Evolutionary conservation across 2,113 vertebrate species (phyloP), one percentile per base, ranked within the genome.

Genomic region (Neomonachus schauinslandi): DNA sequence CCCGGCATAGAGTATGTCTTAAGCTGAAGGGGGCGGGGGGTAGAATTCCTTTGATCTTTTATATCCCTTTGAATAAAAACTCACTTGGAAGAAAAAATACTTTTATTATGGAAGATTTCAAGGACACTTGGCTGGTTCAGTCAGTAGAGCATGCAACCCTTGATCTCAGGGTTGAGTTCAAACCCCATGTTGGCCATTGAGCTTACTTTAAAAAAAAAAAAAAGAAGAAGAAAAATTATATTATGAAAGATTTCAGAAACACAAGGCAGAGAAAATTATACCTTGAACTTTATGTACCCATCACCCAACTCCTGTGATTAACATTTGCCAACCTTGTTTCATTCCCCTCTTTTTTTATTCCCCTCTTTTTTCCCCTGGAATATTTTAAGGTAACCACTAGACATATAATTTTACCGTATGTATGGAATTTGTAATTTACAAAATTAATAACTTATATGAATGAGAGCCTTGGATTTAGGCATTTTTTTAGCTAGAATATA

Each of bases 401-500:
- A 84, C 28, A 88, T 83, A 4, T 65, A 86, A 79, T 94, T 95
- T 87, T 51, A 79, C 65, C 31, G 57, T 19, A 2, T 33, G 49
- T 51, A 28, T 90, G 5, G 14, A 88, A 59, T 83, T 63, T 91
- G 69, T 94, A 91, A 59, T 94, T 95, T 91, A 72, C 18, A 90
- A 82, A 83, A 83, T 61, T 80, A 94, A 10, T 83, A n/a, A 61
- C 33, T 63, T 15, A 36, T 53, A 77, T 39, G 42, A 95, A 81
- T 16, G 7, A 79, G 22, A 91, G 13, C 31, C 49, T 92, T 93
- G 61, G 61, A 88, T 80, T 31, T 74, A 91, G 85, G 55, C 39
- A 74, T 76, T 97, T 97, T 93, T 92, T 69, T 80, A 89, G 13
- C 74, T 69, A 42, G 26, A 85, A 88, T 61, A 15, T 63, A 14